Evolutionary conservation across 2,888 invertebrate genomes (phyloP).

Genomic region (Nezara viridula): DNA sequence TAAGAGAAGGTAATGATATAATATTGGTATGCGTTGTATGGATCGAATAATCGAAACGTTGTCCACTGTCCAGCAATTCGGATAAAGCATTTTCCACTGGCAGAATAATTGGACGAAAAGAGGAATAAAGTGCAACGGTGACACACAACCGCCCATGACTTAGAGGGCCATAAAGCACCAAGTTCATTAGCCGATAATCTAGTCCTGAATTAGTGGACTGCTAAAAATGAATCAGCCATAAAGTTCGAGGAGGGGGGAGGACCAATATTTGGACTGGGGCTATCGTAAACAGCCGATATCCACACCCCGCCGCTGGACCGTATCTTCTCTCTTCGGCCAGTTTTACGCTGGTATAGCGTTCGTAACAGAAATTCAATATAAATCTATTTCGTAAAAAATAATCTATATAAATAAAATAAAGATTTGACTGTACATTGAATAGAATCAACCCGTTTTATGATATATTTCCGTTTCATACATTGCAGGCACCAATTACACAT

Average conservation of each 20-base stretch:
- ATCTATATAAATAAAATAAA: no score
- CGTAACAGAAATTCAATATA: neutral
- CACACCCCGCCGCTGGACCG: neutral
- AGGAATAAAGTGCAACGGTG: neutral
- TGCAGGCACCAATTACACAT: no score
- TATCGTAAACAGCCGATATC: conserved; percentile 17
- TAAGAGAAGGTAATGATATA: no score
- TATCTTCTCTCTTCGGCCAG: neutral
- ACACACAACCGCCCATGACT: neutral
- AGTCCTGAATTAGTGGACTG: conserved; percentile 23
- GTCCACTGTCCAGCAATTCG: neutral
- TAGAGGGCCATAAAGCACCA: conserved; percentile 1
- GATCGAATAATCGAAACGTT: no score
- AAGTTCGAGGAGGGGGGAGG: neutral
- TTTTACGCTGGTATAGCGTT: neutral
- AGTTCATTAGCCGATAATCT: conserved; percentile 48
- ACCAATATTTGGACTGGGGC: conserved; percentile 34
- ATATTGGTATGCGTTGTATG: no score
- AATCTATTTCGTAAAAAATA: neutral
- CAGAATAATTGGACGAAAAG: neutral
- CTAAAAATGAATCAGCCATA: conserved; percentile 48
- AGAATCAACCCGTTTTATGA: no score
- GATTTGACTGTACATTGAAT: no score
- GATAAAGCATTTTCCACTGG: neutral
- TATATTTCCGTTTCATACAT: no score